A percentile compares a stretch with the other conserved stretches of the same genome.
Evolutionary conservation across 2,888 invertebrate genomes (phyloP).

Genomic region (Mesochorus sp.): DNA sequence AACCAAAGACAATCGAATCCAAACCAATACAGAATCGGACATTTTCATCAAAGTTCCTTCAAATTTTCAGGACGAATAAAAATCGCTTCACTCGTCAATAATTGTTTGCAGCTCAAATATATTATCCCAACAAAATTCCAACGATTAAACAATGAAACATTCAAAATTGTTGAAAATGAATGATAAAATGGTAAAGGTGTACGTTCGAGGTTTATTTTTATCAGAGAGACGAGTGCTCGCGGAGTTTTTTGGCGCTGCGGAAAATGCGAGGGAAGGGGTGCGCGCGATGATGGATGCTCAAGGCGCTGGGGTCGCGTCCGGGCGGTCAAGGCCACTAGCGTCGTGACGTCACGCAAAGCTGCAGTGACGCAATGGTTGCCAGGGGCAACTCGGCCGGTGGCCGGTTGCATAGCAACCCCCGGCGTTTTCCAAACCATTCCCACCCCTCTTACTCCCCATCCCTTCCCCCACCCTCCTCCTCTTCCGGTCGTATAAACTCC

Average conservation of each 20-base stretch:
- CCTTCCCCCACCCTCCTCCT: constrained; percentile 23
- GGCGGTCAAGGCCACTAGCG: constrained; percentile 80
- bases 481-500: constrained; percentile 14
- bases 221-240: neutral
- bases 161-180: no score
- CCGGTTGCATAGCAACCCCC: constrained; percentile 76
- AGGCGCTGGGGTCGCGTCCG: constrained; percentile 56
- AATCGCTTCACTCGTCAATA: no score
- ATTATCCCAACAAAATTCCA: no score
- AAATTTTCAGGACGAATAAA: no score
- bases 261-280: no score
- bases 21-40: no score
- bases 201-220: no score
- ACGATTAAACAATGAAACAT: no score
- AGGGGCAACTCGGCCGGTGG: constrained; percentile 75
- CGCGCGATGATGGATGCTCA: constrained; percentile 17
- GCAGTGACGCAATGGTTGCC: constrained; percentile 80
- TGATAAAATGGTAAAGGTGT: no score
- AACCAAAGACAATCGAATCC: no score
- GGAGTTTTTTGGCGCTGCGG: neutral
- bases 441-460: constrained; percentile 15
- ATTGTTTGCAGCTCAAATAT: no score
- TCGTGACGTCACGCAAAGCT: constrained; percentile 78
- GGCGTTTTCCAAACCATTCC: constrained; percentile 44
- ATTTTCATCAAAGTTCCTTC: no score